These are phyloP conservation scores for Phortica variegata DNA, from an alignment of 1,140 invertebrate species.

Conservation along the genomic window DNA sequence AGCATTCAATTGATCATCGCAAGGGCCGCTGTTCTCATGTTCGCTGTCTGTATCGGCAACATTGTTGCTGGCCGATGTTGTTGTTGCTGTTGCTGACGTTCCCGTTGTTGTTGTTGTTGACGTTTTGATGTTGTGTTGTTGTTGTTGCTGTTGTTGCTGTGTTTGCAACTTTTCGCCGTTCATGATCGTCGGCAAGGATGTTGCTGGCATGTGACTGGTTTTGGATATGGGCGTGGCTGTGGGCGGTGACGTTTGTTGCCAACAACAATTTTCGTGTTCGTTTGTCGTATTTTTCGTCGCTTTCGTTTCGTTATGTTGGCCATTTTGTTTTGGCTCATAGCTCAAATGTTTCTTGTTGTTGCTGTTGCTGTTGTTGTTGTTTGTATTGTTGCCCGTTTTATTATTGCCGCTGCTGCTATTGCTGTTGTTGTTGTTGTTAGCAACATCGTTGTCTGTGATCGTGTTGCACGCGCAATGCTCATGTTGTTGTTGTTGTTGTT, in stretches of 20 bases:
- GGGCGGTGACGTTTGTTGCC: background rate
- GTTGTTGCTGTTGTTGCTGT: conserved; percentile 7
- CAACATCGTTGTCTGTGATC: no score
- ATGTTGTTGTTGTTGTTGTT: conserved; percentile 19
- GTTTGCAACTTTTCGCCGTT: conserved; percentile 8
- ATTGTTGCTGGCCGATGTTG: background rate
- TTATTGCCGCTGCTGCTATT: background rate
- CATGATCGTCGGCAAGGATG: no score
- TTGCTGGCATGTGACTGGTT: no score
- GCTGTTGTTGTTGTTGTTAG: no score
- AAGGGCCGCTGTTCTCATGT: no score
- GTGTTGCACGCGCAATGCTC: conserved; percentile 8
- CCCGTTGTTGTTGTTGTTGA: conserved; percentile 9
- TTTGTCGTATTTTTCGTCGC: background rate
- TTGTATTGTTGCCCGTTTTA: background rate
- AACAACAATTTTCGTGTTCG: background rate
- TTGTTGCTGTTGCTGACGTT: conserved; percentile 9
- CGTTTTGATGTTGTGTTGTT: conserved; percentile 11
- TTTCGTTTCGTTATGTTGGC: conserved; percentile 9
- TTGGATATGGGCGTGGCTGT: conserved; percentile 4
- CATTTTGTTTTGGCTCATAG: conserved; percentile 20
- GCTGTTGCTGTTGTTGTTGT: conserved; percentile 8
- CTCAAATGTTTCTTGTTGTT: conserved; percentile 4
- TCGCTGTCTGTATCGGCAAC: no score
- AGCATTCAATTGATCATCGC: no score